phyloP scores from a whole-genome alignment of 2,888 invertebrate genomes.

The Chymomyza procnemis region DNA sequence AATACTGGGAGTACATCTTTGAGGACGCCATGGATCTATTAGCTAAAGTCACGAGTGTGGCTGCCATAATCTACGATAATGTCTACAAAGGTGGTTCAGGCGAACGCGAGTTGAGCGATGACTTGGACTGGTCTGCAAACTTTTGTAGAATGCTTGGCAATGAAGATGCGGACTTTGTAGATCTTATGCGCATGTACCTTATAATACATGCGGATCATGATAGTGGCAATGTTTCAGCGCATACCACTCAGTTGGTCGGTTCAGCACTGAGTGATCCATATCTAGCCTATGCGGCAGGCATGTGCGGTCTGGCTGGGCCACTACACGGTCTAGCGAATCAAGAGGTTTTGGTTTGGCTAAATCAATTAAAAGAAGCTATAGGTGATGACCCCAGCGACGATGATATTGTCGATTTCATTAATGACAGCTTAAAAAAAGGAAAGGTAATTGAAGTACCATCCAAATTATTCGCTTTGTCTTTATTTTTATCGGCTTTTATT shows the following conservation, averaged over 20 bases:
- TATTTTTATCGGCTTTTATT: slow-evolving; percentile 81
- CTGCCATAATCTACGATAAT: slow-evolving; percentile 80
- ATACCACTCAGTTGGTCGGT: slow-evolving; percentile 88
- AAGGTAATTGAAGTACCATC: slow-evolving; percentile 23
- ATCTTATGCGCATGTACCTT: slow-evolving; percentile 83
- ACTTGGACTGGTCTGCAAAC: slow-evolving; percentile 76
- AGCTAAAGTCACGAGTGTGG: slow-evolving; percentile 85
- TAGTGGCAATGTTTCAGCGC: slow-evolving; percentile 91
- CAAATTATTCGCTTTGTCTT: too few species aligned
- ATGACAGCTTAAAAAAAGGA: slow-evolving; percentile 81
- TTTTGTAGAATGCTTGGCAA: slow-evolving; percentile 83
- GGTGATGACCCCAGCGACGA: slow-evolving; percentile 89
- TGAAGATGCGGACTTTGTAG: slow-evolving; percentile 76
- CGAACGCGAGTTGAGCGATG: slow-evolving; percentile 4
- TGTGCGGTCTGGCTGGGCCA: slow-evolving; percentile 91
- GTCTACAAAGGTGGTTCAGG: slow-evolving; percentile 79
- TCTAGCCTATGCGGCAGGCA: slow-evolving; percentile 87
- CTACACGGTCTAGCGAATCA: slow-evolving; percentile 92
- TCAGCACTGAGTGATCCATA: slow-evolving; percentile 90
- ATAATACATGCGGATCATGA: slow-evolving; percentile 90
- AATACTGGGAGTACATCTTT: too few species aligned
- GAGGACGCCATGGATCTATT: too few species aligned
- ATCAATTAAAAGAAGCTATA: slow-evolving; percentile 89
- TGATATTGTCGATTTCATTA: slow-evolving; percentile 88
- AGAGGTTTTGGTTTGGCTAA: slow-evolving; percentile 93